Conservation (phyloP, 2,113 vertebrate species). For the Malaclemys terrapin region DNA sequence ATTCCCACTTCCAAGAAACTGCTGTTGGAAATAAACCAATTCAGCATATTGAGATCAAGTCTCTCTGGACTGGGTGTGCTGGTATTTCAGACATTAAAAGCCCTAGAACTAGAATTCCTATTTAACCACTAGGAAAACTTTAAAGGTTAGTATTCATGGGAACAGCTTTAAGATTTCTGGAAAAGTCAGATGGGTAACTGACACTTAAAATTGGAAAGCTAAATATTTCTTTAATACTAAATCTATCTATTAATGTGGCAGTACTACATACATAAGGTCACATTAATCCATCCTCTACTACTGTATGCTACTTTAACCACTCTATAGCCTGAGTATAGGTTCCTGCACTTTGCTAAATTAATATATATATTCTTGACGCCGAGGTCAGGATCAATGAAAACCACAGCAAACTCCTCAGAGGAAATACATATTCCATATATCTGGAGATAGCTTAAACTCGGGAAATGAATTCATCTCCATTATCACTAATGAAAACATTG, state of each 20-base stretch:
- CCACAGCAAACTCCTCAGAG: conserved; percentile 18
- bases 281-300: conserved; percentile 48
- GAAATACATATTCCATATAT: conserved; percentile 26
- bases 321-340: conserved; percentile 28
- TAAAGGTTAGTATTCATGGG: conserved; percentile 52
- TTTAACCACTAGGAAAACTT: conserved; percentile 62
- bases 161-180: not conserved
- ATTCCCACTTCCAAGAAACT: conserved; percentile 73
- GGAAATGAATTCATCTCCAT: not conserved
- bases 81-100: conserved; percentile 76
- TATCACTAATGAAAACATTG: conserved; percentile 48
- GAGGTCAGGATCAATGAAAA: conserved; percentile 31
- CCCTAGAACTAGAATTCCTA: conserved; percentile 67
- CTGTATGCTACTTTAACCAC: conserved; percentile 9
- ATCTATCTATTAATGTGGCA: conserved; percentile 3
- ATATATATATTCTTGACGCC: conserved; percentile 49
- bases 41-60: conserved; percentile 64
- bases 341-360: conserved; percentile 34
- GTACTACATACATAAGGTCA: not conserved
- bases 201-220: not conserved
- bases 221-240: conserved; percentile 8
- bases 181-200: not conserved
- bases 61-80: conserved; percentile 75
- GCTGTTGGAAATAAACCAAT: conserved; percentile 57
- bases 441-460: not conserved